A percentile compares a stretch with the other conserved stretches of the same genome.
Conservation (phyloP, 2,888 invertebrate species). For the Acronicta leporina region DNA sequence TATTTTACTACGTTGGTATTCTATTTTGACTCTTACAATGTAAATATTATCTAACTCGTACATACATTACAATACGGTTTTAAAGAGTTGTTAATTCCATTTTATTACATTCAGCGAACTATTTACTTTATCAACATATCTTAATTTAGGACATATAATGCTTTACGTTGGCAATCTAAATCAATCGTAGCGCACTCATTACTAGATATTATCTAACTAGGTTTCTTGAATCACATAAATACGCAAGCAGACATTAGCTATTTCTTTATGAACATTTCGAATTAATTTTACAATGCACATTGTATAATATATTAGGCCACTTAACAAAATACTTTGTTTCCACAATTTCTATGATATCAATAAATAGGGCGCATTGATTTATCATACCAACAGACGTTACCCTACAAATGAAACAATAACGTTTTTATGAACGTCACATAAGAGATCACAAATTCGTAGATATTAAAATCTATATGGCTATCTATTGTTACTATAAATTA, state of each 20-base stretch:
- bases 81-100: constrained; percentile 10
- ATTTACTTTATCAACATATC: constrained; percentile 2
- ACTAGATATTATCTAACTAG: constrained; percentile 49
- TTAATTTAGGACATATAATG: constrained; percentile 16
- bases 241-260: constrained; percentile 14
- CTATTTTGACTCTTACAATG: constrained; percentile 11
- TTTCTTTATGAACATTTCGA: not conserved
- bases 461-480: constrained; percentile 8
- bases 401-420: constrained; percentile 25
- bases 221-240: constrained; percentile 46
- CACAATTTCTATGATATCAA: constrained; percentile 21
- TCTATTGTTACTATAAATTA: constrained; percentile 24
- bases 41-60: constrained; percentile 20
- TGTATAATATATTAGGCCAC: constrained; percentile 8
- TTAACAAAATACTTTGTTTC: constrained; percentile 44
- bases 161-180: constrained; percentile 30
- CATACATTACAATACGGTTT: constrained; percentile 20
- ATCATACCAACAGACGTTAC: constrained; percentile 17
- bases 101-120: not conserved
- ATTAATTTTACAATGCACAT: constrained; percentile 27
- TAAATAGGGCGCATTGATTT: constrained; percentile 23
- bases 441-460: constrained; percentile 41
- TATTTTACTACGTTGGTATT: constrained; percentile 14
- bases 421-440: constrained; percentile 1
- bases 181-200: constrained; percentile 25